phyloP scores from a whole-genome alignment of 2,888 invertebrate genomes.

The Aricia artaxerxes region DNA sequence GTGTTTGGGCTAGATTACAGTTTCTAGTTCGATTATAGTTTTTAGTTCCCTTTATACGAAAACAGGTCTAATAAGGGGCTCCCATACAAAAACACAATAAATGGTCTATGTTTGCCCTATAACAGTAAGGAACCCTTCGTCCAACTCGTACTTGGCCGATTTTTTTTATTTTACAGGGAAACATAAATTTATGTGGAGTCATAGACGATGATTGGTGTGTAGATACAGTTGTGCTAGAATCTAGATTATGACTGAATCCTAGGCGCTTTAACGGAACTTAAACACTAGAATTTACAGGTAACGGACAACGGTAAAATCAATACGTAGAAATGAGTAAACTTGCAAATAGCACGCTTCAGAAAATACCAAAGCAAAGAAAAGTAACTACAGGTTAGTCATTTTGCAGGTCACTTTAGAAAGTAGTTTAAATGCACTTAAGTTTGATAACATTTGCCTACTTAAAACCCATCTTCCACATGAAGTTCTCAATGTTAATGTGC shows the following conservation, averaged over 20 bases:
- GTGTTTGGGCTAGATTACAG: too few species aligned
- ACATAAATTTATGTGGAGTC: neutral
- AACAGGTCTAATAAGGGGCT: neutral
- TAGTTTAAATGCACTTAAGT: neutral
- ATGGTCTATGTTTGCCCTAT: too few species aligned
- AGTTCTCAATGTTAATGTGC: neutral
- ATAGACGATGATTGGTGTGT: neutral
- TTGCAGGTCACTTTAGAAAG: constrained; percentile 17
- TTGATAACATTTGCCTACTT: neutral
- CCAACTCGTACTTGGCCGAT: too few species aligned
- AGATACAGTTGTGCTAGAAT: neutral
- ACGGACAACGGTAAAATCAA: neutral
- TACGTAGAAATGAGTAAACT: neutral
- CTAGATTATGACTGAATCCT: neutral
- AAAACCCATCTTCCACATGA: neutral
- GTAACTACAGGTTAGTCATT: neutral
- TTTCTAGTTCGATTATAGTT: too few species aligned
- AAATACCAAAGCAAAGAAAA: neutral
- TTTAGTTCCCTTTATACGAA: neutral
- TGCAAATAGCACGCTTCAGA: constrained; percentile 9
- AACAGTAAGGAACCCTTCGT: too few species aligned
- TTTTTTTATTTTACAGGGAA: neutral
- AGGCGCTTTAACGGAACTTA: neutral
- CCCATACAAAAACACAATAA: too few species aligned
- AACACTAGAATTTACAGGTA: neutral